Percentiles rank a stretch among this genome's conserved stretches.
Evolutionary conservation across 2,888 invertebrate genomes (phyloP).

Genomic region (Hermaeophaga mercurialis): DNA sequence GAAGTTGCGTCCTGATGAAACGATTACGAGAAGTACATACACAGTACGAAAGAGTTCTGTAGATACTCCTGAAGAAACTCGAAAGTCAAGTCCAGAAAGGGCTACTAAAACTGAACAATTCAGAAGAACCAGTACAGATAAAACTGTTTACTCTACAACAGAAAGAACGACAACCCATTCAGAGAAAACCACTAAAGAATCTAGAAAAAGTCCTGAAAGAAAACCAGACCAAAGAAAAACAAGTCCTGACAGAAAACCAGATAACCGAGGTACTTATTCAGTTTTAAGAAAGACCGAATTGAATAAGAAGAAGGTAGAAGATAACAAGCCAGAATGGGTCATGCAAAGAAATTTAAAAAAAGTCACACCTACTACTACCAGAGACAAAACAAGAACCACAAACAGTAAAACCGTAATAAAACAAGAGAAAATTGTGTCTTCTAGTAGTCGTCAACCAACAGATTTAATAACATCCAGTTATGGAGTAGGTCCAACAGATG

Average conservation of each 20-base stretch:
- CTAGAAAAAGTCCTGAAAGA: not conserved
- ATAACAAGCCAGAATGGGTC: constrained; percentile 68
- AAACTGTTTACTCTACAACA: constrained; percentile 3
- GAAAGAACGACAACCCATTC: not conserved
- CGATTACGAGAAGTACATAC: not conserved
- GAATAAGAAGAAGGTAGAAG: constrained; percentile 50
- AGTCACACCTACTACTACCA: constrained; percentile 51
- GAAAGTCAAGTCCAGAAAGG: constrained; percentile 42
- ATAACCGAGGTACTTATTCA: constrained; percentile 44
- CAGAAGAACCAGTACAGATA: constrained; percentile 4
- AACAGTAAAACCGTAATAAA: constrained; percentile 28
- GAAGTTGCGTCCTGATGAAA: not conserved
- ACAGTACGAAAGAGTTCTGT: not conserved
- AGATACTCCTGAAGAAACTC: not conserved
- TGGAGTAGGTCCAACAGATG: constrained; percentile 82
- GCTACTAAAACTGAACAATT: constrained; percentile 21
- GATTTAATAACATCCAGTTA: constrained; percentile 81
- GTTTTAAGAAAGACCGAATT: constrained; percentile 30
- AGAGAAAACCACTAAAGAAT: not conserved
- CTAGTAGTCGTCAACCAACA: constrained; percentile 57
- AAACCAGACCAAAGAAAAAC: constrained; percentile 10
- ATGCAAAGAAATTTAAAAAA: constrained; percentile 66
- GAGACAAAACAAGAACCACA: constrained; percentile 19
- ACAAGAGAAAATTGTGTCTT: constrained; percentile 43
- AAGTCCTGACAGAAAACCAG: constrained; percentile 21